Evolutionary conservation across 1,140 invertebrate genomes (phyloP).

Genomic region (Drosophila erecta): DNA sequence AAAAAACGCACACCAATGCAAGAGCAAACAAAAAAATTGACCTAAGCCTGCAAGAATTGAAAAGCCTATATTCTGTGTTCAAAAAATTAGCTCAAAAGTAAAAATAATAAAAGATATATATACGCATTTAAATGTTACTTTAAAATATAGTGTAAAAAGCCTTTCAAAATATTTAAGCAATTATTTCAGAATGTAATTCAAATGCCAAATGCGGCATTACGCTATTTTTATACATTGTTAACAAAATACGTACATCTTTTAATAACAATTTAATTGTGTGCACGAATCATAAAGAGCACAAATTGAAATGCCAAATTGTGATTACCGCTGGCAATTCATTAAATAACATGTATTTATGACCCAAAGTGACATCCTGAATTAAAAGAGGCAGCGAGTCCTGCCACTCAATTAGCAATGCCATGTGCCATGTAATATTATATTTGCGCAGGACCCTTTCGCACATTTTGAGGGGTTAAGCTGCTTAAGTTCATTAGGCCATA

Average conservation of each 20-base stretch:
- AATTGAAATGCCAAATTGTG: conserved; percentile 10
- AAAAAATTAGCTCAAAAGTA: background rate
- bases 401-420: conserved; percentile 47
- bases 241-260: no score
- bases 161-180: background rate
- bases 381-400: conserved; percentile 4
- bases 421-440: conserved; percentile 46
- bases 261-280: conserved; percentile 26
- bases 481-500: conserved; percentile 55
- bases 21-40: no score
- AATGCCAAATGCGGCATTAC: no score
- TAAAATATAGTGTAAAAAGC: no score
- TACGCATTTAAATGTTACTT: no score
- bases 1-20: background rate
- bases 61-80: no score
- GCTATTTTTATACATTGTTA: no score
- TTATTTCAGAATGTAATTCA: background rate
- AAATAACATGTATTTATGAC: conserved; percentile 40
- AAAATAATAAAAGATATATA: no score
- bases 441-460: conserved; percentile 3
- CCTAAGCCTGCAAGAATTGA: no score
- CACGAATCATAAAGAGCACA: conserved; percentile 6
- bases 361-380: conserved; percentile 4
- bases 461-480: conserved; percentile 30
- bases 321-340: conserved; percentile 54